Evolutionary conservation across 1,140 invertebrate genomes (phyloP).

Genomic region (Eriocheir sinensis): DNA sequence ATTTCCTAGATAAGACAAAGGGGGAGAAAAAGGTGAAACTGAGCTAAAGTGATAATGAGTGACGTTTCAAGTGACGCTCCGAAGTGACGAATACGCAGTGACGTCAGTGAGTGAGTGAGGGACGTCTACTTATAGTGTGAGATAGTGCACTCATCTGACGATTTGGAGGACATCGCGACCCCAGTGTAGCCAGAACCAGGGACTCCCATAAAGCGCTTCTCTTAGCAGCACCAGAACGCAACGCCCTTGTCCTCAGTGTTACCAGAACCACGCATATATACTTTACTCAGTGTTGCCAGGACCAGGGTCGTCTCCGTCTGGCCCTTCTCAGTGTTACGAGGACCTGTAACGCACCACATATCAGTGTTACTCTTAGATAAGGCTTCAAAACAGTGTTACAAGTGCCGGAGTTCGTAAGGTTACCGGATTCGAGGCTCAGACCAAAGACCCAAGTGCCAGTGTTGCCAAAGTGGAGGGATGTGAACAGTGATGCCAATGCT

Average conservation of each 20-base stretch:
- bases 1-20: neutral
- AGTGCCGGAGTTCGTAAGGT: neutral
- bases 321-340: neutral
- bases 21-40: neutral
- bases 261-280: neutral
- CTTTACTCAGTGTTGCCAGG: neutral
- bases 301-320: neutral
- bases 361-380: neutral
- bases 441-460: neutral
- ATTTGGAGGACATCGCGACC: too few species aligned
- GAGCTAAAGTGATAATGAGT: neutral
- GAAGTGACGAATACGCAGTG: neutral
- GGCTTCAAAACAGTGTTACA: neutral
- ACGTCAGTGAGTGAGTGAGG: neutral
- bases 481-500: neutral
- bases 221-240: neutral
- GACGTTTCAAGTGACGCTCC: neutral
- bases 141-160: too few species aligned
- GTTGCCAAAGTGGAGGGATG: neutral
- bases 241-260: neutral
- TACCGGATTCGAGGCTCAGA: too few species aligned
- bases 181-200: too few species aligned
- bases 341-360: neutral
- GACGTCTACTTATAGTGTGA: too few species aligned
- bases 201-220: neutral